Evolutionary conservation across 2,888 invertebrate species (phyloP).

Genomic region (Drosophila paranaensis): DNA sequence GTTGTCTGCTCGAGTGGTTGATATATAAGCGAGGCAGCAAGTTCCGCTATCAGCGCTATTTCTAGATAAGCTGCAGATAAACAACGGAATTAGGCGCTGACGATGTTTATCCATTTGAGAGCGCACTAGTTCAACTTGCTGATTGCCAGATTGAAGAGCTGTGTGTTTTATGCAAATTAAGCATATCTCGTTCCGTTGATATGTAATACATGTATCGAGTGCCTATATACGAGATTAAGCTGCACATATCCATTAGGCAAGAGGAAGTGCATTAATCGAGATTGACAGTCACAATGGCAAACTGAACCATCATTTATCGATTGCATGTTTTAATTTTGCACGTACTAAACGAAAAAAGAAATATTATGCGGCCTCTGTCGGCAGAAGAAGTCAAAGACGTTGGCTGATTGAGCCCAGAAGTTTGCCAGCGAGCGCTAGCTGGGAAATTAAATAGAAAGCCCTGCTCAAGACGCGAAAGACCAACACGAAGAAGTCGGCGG

Average conservation of each 20-base stretch:
- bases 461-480: conserved; percentile 34
- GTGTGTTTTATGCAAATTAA: neutral
- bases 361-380: neutral
- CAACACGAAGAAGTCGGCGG: conserved; percentile 10
- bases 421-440: conserved; percentile 53
- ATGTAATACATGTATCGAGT: too few relatives aligned
- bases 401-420: conserved; percentile 60
- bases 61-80: conserved; percentile 42
- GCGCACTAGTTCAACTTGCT: conserved; percentile 11
- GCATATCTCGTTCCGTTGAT: neutral
- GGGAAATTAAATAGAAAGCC: conserved; percentile 81
- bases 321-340: conserved; percentile 54
- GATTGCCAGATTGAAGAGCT: conserved; percentile 10
- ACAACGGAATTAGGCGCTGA: conserved; percentile 32
- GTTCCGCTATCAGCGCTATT: conserved; percentile 33
- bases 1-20: neutral
- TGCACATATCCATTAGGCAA: conserved; percentile 39
- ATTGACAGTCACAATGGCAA: conserved; percentile 41
- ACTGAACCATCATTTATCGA: conserved; percentile 65
- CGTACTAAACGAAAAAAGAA: conserved; percentile 30
- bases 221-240: neutral
- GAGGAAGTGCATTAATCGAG: conserved; percentile 57
- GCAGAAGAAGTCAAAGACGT: conserved; percentile 43
- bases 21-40: too few relatives aligned
- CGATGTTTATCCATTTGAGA: conserved; percentile 22